Base-by-base conservation (phyloP, 2,113 vertebrate species). In the Mesocricetus auratus region DNA sequence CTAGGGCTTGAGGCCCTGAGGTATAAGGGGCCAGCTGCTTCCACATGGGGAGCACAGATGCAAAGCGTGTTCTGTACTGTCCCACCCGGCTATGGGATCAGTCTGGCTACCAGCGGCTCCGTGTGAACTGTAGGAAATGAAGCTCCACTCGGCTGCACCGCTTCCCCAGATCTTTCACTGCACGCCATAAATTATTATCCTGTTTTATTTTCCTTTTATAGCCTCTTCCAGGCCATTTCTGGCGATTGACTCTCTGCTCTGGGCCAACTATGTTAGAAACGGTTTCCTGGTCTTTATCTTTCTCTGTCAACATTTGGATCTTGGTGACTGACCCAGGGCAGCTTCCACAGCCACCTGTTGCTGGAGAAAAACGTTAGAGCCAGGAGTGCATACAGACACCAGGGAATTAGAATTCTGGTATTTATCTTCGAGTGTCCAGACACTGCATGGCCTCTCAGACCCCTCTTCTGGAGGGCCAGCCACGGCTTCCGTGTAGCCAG, bases 161-260 rank as follows among this genome's bases (percentile, higher is more conserved):
- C 91, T 95, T 97, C 97, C 97, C 93, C 86, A 87, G 91, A 39
- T 97, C 92, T 97, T 97, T 98, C 97, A 97, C 96, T 97, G 97
- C 87, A 64, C 91, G 92, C 95, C 98, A 97, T 98, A 98, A 98
- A 98, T 98, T 98, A 98, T 94, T 97, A 96, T 97, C 97, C 97
- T 97, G 87, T 96, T 98, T 98, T 97, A 98, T 97, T 97, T 97
- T 97, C 95, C n/a, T 97, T 98, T 98, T 98, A 98, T 97, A 91
- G 97, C 96, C 96, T 98, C 97, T 98, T 97, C 97, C 97, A 97
- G 29, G 90, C 95, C 60, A 11, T 96, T 98, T 96, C 97, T 93
- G 96, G 86, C 93, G 29, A 98, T 98, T 96, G 98, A 98, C 94
- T n/a, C 91, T 97, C 95, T 97, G 94, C 60, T 94, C 74, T 88